Percentiles rank a stretch among this genome's conserved stretches.
phyloP scores from a whole-genome alignment of 2,113 vertebrate species.

The Neodon shergylaensis region DNA sequence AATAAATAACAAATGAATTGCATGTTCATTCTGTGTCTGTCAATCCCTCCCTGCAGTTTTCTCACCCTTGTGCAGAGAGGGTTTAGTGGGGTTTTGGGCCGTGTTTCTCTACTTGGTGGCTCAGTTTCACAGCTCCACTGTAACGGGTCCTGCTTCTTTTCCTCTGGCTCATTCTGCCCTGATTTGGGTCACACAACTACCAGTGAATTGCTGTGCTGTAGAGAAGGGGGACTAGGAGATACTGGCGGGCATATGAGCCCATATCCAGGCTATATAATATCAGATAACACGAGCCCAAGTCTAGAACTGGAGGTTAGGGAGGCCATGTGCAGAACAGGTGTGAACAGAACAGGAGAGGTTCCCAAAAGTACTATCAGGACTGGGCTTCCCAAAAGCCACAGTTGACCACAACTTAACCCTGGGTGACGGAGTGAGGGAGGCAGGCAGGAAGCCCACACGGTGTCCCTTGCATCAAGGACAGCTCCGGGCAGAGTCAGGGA shows the following conservation, averaged over 20 bases:
- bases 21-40: not conserved
- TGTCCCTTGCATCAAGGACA: not conserved
- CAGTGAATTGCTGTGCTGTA: not conserved
- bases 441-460: not conserved
- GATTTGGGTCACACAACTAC: not conserved
- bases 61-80: not conserved
- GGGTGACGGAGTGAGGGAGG: not conserved
- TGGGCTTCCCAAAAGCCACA: not conserved
- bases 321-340: rapidly evolving
- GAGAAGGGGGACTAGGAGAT: not conserved
- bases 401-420: not conserved
- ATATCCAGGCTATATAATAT: not conserved
- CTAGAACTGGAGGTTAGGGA: not conserved
- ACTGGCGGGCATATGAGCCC: not conserved
- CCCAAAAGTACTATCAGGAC: not conserved
- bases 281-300: not conserved
- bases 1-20: not conserved
- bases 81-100: not conserved
- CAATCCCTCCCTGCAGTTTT: not conserved
- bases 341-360: not conserved
- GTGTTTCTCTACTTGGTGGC: not conserved
- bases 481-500: rapidly evolving
- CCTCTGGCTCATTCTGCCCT: not conserved
- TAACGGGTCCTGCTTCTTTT: not conserved
- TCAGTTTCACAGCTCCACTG: not conserved